Evolutionary conservation across 2,888 invertebrate species (phyloP).

Genomic region (Eupithecia exiguata): DNA sequence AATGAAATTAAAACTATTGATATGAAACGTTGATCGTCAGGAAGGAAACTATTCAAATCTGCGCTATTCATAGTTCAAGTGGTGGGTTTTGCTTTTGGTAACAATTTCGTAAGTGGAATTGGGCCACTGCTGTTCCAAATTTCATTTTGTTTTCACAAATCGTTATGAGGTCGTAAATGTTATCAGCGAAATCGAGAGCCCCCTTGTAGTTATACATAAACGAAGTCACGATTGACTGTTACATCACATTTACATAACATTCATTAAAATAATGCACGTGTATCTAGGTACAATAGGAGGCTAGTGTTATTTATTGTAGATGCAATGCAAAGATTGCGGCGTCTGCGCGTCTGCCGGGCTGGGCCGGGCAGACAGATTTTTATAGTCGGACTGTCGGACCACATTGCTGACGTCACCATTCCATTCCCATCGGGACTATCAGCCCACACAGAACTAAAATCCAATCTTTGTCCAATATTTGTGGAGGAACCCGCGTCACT

Average conservation of each 20-base stretch:
- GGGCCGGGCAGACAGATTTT: slow-evolving; percentile 42
- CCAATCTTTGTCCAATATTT: slow-evolving; percentile 6
- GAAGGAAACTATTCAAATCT: neutral
- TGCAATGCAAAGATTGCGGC: slow-evolving; percentile 31
- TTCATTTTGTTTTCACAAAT: slow-evolving; percentile 2
- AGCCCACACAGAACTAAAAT: slow-evolving; percentile 28
- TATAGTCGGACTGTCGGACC: slow-evolving; percentile 33
- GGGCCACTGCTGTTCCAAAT: neutral
- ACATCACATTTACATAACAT: neutral
- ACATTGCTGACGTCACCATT: slow-evolving; percentile 35
- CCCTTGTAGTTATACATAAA: neutral
- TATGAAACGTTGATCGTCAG: neutral
- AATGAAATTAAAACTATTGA: no score
- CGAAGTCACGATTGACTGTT: neutral
- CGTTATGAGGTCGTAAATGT: neutral
- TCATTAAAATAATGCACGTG: slow-evolving; percentile 24
- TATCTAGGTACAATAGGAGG: neutral
- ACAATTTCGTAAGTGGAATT: slow-evolving; percentile 4
- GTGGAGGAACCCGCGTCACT: slow-evolving; percentile 61
- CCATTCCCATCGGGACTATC: slow-evolving; percentile 15
- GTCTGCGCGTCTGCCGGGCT: slow-evolving; percentile 41
- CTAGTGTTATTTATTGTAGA: slow-evolving; percentile 16
- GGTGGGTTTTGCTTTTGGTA: slow-evolving; percentile 4
- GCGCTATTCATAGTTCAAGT: slow-evolving; percentile 1
- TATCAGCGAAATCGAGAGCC: neutral